Percentiles rank a stretch among this genome's conserved stretches.
phyloP scores from a whole-genome alignment of 2,113 vertebrate species.

The Pterocles orientalis region DNA sequence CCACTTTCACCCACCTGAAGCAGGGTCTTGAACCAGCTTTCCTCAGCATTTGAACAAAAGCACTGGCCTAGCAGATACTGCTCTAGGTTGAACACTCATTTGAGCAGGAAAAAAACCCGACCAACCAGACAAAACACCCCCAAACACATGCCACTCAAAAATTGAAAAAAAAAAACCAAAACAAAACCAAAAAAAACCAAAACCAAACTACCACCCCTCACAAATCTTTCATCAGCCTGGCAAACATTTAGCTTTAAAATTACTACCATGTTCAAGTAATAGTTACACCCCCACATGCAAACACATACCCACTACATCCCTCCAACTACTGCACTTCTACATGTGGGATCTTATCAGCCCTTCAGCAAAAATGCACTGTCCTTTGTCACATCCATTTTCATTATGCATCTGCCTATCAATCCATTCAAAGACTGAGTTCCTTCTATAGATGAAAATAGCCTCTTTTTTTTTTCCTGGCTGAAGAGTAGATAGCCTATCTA shows the following conservation, averaged over 20 bases:
- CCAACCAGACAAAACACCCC: background rate
- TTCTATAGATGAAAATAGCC: background rate
- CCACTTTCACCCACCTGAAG: background rate
- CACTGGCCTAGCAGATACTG: background rate
- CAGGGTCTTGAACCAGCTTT: background rate
- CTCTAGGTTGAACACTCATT: background rate
- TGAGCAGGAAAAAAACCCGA: too few relatives aligned
- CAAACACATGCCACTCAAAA: background rate
- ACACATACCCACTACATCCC: background rate
- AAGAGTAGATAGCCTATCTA: background rate
- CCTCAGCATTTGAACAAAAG: background rate
- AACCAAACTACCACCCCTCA: too few relatives aligned
- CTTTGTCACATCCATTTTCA: background rate
- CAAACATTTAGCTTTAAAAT: background rate
- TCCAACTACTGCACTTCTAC: background rate
- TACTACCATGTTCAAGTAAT: background rate
- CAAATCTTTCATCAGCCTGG: background rate
- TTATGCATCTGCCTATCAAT: background rate
- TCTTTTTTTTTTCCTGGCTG: background rate
- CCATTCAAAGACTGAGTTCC: background rate
- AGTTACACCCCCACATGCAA: background rate
- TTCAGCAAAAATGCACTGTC: background rate
- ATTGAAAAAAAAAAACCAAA: background rate
- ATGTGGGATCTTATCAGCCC: background rate
- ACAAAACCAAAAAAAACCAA: too few relatives aligned